A percentile compares a stretch with the other conserved stretches of the same genome.
Evolutionary conservation across 1,140 invertebrate species (phyloP).

Genomic region (Ceratina japonica): DNA sequence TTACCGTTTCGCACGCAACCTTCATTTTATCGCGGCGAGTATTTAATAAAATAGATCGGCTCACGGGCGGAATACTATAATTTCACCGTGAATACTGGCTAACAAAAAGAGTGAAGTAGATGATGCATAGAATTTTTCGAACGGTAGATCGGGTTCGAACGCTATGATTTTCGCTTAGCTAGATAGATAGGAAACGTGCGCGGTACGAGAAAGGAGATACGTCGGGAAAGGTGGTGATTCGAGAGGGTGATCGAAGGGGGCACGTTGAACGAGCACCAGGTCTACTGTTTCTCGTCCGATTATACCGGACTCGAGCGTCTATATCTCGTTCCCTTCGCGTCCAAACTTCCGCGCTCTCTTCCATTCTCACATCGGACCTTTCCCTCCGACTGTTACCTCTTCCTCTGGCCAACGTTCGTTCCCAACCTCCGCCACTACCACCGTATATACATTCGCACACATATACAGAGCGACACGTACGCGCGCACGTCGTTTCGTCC

Average conservation of each 20-base stretch:
- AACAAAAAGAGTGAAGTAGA: too few relatives aligned
- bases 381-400: not conserved
- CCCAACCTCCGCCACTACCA: not conserved
- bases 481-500: not conserved
- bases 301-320: not conserved
- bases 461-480: not conserved
- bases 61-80: too few relatives aligned
- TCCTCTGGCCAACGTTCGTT: conserved; percentile 1
- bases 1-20: too few relatives aligned
- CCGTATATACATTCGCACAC: not conserved
- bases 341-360: conserved; percentile 34
- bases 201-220: not conserved
- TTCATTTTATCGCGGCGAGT: too few relatives aligned
- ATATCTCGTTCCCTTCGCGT: conserved; percentile 23
- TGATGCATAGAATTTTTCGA: too few relatives aligned
- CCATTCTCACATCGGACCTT: not conserved
- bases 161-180: too few relatives aligned
- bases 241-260: not conserved
- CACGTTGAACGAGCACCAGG: not conserved
- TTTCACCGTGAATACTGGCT: too few relatives aligned
- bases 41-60: too few relatives aligned
- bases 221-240: not conserved
- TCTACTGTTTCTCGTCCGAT: not conserved
- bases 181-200: not conserved
- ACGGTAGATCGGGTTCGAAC: too few relatives aligned